Evolutionary conservation across 2,888 invertebrate genomes (phyloP).

Genomic region (Nephrotoma flavescens): DNA sequence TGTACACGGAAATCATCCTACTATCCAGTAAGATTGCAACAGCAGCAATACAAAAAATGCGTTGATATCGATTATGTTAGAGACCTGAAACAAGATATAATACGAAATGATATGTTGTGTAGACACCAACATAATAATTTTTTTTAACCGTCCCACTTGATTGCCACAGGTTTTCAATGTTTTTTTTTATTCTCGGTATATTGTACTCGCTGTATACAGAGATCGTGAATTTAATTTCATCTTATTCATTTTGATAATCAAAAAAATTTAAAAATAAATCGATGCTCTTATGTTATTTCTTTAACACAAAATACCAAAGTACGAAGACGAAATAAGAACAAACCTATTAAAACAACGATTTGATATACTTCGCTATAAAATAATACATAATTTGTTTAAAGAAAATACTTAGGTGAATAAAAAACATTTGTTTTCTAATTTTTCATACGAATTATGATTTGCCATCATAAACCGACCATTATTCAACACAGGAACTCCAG

Average conservation of each 20-base stretch:
- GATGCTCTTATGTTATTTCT: not conserved
- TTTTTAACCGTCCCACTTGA: not conserved
- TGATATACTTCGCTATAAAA: not conserved
- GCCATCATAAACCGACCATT: not conserved
- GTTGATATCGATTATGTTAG: not conserved
- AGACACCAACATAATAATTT: not conserved
- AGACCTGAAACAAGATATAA: not conserved
- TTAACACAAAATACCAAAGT: not conserved
- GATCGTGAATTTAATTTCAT: not conserved
- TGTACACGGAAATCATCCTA: too few relatives aligned
- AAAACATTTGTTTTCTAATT: not conserved
- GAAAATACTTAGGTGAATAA: not conserved
- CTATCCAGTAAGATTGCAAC: not conserved
- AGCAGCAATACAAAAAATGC: not conserved
- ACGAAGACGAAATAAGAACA: not conserved
- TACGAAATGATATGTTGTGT: not conserved
- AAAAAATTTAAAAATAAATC: not conserved
- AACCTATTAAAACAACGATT: not conserved
- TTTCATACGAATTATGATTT: not conserved
- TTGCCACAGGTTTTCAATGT: not conserved
- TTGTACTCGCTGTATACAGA: not conserved
- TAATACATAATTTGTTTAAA: not conserved
- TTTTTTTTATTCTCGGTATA: not conserved
- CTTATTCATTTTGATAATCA: not conserved
- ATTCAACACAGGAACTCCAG: not conserved